phyloP scores from a whole-genome alignment of 2,888 invertebrate species.

The Ormyrus rosae region DNA sequence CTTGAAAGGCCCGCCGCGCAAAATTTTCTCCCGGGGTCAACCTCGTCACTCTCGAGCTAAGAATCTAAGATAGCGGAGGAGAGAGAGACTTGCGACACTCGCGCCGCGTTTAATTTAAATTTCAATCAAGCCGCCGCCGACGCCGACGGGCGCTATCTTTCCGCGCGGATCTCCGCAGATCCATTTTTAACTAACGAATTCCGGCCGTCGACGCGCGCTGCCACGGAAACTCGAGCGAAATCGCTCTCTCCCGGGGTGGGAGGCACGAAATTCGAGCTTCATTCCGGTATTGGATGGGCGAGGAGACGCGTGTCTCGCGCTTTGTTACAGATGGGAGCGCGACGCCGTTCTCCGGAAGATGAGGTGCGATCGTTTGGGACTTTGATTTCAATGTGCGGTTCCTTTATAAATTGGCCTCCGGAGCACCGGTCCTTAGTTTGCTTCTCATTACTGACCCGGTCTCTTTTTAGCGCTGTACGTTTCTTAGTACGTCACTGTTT shows the following conservation, averaged over 20 bases:
- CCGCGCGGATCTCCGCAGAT: slow-evolving; percentile 23
- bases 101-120: slow-evolving; percentile 42
- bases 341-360: background rate
- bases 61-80: no score
- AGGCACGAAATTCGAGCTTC: background rate
- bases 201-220: slow-evolving; percentile 2
- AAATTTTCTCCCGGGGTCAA: no score
- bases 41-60: no score
- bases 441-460: no score
- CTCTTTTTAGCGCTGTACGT: no score
- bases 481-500: background rate
- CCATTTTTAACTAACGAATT: slow-evolving; percentile 44
- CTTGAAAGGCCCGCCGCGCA: no score
- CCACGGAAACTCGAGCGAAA: no score
- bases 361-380: background rate
- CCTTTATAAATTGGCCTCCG: background rate
- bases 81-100: background rate
- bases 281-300: background rate
- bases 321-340: background rate
- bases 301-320: background rate
- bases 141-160: background rate
- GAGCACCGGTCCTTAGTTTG: no score
- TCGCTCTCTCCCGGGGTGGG: background rate
- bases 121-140: slow-evolving; percentile 41
- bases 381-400: background rate